phyloP scores from a whole-genome alignment of 2,797 vertebrate species.

The Xyrichtys novacula region DNA sequence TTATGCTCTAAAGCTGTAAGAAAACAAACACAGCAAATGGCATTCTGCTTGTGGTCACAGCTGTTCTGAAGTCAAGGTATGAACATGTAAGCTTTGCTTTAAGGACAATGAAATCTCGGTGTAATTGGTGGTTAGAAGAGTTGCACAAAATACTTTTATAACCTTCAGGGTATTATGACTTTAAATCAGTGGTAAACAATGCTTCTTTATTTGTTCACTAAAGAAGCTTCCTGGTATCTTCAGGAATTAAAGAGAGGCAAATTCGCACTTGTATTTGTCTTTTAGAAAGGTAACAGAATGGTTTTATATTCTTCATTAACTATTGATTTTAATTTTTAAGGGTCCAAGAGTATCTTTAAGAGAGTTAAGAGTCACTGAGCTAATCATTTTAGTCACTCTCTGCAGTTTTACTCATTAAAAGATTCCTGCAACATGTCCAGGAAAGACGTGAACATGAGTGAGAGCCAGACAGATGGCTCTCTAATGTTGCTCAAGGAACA shows the following conservation, averaged over 20 bases:
- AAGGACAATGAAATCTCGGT: neutral
- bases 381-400: conserved; percentile 9
- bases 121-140: neutral
- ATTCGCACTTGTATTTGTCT: conserved; percentile 12
- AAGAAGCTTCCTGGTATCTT: conserved; percentile 16
- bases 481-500: conserved; percentile 62
- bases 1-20: neutral
- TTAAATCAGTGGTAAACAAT: neutral
- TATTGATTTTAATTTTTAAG: conserved; percentile 17
- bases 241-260: conserved; percentile 5
- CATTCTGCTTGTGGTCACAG: neutral
- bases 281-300: conserved; percentile 15
- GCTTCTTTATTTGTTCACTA: conserved; percentile 23
- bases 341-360: neutral
- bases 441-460: conserved; percentile 39
- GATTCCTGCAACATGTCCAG: conserved; percentile 26
- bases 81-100: neutral
- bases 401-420: conserved; percentile 13
- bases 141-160: neutral
- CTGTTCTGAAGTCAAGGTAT: neutral
- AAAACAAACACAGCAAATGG: neutral
- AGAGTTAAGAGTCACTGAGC: conserved; percentile 5
- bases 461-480: conserved; percentile 66
- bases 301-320: conserved; percentile 34
- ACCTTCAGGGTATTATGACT: neutral